Evolutionary conservation across 2,113 vertebrate species (phyloP), one percentile per base, ranked within the genome.

Genomic region (Bufo bufo): DNA sequence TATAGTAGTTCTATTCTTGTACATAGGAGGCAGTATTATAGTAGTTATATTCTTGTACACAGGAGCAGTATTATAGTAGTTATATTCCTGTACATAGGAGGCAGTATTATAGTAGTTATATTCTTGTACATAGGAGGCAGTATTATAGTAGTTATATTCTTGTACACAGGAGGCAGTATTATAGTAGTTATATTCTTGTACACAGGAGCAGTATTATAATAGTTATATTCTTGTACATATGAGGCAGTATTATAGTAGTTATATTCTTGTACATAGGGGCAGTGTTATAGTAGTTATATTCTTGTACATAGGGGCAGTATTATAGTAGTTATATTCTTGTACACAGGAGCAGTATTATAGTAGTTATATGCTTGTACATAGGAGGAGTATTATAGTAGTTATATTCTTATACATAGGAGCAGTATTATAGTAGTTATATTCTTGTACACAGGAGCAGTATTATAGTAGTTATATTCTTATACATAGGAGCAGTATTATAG

Each of bases 371-470:
- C 56, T 2, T 58, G 56, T 58, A 58, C 56, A 58, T 58, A 58
- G 56, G 56, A 14, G 4, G 3, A 58, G 56, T 58, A 58, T 58
- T 58, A 58, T 58, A 58, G 56, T 58, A 58, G 56, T 58, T 58
- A 58, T 33, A 33, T 69, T 33, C 65, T 69, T 69, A 0, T 33
- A 69, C 23, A 69, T 69, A 69, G 65, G 65, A 4, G 65, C 23
- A 69, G 65, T 69, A 69, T 69, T 69, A 69, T 23, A 69, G 65
- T 69, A 69, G n/a, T 69, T 69, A 69, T 69, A 69, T 69, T 69
- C 65, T 33, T 69, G n/a, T 69, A 69, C 65, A 69, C 33, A 69
- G 65, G 65, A 12, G n/a, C 65, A 69, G 23, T 69, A 69, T 69
- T 69, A 69, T 23, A 69, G 65, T 69, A 69, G 65, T 69, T 69